phyloP scores from a whole-genome alignment of 1,140 invertebrate genomes.

The Drosophila seguyi region DNA sequence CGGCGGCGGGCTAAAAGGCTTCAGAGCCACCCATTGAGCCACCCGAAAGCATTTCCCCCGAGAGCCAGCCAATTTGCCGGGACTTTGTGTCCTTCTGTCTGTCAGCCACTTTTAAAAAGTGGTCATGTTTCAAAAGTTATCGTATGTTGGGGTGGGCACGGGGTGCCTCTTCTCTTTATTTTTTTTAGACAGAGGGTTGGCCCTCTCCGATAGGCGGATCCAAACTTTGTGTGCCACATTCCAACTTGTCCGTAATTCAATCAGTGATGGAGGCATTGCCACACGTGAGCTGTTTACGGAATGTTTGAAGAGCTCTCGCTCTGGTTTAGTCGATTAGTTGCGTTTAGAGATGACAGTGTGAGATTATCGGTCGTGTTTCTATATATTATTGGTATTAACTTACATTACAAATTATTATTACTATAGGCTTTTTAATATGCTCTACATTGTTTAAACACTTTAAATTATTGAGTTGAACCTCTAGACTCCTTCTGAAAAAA shows the following conservation, averaged over 20 bases:
- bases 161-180: neutral
- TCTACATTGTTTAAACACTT: too few species aligned
- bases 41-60: conserved; percentile 41
- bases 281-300: conserved; percentile 73
- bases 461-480: too few species aligned
- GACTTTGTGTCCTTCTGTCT: conserved; percentile 46
- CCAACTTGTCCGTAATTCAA: conserved; percentile 74
- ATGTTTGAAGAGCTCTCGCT: conserved; percentile 44
- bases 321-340: conserved; percentile 40
- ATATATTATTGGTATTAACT: neutral
- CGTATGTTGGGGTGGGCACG: conserved; percentile 11
- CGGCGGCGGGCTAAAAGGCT: conserved; percentile 45
- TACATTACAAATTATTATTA: too few species aligned
- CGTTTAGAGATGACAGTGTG: conserved; percentile 15
- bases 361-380: neutral
- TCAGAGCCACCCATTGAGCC: conserved; percentile 18
- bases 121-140: conserved; percentile 61
- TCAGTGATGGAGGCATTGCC: conserved; percentile 65
- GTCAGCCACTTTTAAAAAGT: conserved; percentile 68
- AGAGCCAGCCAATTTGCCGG: conserved; percentile 71
- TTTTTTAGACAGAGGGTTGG: neutral
- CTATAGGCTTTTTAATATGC: too few species aligned
- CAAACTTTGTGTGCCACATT: conserved; percentile 44
- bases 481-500: too few species aligned
- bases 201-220: conserved; percentile 28